Evolutionary conservation across 35 echinoderm and acorn worm species (phyloP).

Genomic region (Apostichopus californicus): DNA sequence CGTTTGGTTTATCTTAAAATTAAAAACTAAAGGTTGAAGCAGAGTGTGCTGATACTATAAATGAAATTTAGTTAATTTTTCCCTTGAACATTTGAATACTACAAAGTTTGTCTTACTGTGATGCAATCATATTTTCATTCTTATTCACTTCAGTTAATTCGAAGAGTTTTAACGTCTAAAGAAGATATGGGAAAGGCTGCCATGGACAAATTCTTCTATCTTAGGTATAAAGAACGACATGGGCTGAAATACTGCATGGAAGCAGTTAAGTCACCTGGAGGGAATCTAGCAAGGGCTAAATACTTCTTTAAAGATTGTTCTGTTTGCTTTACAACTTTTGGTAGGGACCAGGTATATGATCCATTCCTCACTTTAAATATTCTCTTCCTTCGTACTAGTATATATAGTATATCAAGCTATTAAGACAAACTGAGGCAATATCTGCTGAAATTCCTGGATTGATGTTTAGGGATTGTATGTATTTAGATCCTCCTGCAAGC

Average conservation of each 20-base stretch:
- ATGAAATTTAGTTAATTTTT: too few species aligned
- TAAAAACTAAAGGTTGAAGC: too few species aligned
- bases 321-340: neutral
- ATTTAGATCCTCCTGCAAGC: too few species aligned
- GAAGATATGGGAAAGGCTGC: neutral
- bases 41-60: too few species aligned
- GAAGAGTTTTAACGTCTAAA: conserved; percentile 7
- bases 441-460: neutral
- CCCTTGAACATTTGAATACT: too few species aligned
- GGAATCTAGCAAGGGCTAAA: neutral
- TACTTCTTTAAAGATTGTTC: neutral
- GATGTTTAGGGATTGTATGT: too few species aligned
- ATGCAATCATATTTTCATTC: too few species aligned
- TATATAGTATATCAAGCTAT: neutral
- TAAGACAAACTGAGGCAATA: neutral
- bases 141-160: neutral
- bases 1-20: too few species aligned
- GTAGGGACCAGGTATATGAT: neutral
- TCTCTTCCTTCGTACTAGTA: neutral
- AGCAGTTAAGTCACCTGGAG: neutral
- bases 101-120: too few species aligned
- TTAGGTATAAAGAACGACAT: neutral
- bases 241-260: neutral
- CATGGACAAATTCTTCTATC: neutral
- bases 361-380: neutral